Percentiles rank a stretch among this genome's conserved stretches.
Evolutionary conservation across 2,113 vertebrate species (phyloP).

Genomic region (Colistium nudipinnis): DNA sequence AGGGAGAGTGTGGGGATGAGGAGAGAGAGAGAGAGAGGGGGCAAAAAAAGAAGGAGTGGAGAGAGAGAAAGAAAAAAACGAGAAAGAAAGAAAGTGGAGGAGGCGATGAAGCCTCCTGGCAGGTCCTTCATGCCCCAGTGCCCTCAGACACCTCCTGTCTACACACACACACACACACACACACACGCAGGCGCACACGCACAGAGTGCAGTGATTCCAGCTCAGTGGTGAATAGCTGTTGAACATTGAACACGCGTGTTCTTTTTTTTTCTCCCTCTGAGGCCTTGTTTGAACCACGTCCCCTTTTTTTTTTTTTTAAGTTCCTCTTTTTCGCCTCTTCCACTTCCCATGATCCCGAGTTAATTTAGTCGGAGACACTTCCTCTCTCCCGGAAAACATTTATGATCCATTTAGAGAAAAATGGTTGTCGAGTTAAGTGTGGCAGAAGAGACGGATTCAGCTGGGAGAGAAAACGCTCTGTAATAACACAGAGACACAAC

Average conservation of each 20-base stretch:
- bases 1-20: neutral
- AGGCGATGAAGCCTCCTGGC: constrained; percentile 13
- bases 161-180: constrained; percentile 16
- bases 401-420: neutral
- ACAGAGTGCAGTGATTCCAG: constrained; percentile 16
- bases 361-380: neutral
- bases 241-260: neutral
- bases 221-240: constrained; percentile 22
- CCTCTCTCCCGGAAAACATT: neutral
- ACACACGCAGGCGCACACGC: constrained; percentile 6
- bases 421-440: neutral
- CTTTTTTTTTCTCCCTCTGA: neutral
- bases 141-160: constrained; percentile 41
- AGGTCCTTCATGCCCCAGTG: constrained; percentile 36
- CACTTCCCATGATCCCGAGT: neutral
- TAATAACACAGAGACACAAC: too few relatives aligned
- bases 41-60: neutral
- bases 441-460: too few relatives aligned
- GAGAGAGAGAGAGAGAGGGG: constrained; percentile 11
- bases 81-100: neutral
- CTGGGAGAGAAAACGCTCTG: too few relatives aligned
- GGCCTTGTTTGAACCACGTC: neutral
- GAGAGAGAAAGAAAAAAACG: neutral
- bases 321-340: neutral
- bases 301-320: neutral